Evolutionary conservation across 2,888 invertebrate species (phyloP), one percentile per base, ranked within the genome.

Genomic region (Torymus tubicola): DNA sequence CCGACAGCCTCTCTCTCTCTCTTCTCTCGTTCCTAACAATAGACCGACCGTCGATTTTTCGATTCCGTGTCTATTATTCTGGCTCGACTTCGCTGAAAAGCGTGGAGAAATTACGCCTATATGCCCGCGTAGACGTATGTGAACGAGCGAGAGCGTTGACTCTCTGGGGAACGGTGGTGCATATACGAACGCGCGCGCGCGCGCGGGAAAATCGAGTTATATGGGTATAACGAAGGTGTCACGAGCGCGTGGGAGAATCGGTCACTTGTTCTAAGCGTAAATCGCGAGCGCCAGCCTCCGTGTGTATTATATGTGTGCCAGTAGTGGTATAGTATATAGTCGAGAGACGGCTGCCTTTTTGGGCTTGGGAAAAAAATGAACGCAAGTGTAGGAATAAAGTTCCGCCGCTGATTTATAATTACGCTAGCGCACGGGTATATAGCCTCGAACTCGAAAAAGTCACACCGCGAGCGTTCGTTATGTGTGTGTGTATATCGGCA

Each of bases 241-340:
- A 70, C 53, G 18, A 60, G 50, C 78, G 76, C 81, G 80, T 83
- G 84, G 79, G 82, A 82, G 81, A 81, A 74, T 81, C 58, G 76
- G 78, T 79, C 80, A 82, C 73, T 77, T 50, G 72, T 74, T 63
- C 57, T 8, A 42, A 73, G 75, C 69, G 16, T 58, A 31, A 13
- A 31, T 10, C 8, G 42, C 55, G 68, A 4, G 57, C 16, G 64
- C 61, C 53, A 52, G 31, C n/a, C 16, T 52, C 16, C 2, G 21
- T 21, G 53, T 55, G 5, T 31, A 42, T 42, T 55, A 3, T 31
- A 42, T 42, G 42, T 42, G 8, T 42, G 42, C 42, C 42, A 42
- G 42, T 42, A 42, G 42, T 42, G 10, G 31, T 42, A 42, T 42
- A 42, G 8, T 42, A 42, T 31, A 31, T 42, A 42, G 42, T 8